phyloP scores from a whole-genome alignment of 2,113 vertebrate species.

The Thinocorus orbignyianus region DNA sequence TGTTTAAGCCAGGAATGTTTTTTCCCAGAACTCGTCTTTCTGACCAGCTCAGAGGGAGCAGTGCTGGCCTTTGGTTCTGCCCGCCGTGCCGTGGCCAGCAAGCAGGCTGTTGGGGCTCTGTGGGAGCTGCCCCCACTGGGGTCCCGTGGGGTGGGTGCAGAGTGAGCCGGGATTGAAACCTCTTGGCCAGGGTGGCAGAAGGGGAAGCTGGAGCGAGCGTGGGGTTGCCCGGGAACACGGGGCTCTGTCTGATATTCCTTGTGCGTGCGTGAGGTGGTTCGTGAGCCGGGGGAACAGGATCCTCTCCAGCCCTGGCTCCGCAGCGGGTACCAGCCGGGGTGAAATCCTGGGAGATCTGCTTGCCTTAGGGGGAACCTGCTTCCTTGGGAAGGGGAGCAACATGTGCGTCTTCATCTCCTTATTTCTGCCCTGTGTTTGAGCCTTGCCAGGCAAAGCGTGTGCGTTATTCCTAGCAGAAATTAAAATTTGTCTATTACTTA shows the following conservation, averaged over 20 bases:
- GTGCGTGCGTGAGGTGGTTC: not conserved
- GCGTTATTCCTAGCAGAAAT: not conserved
- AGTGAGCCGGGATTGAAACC: not conserved
- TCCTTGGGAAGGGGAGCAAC: accelerated
- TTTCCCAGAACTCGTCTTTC: not conserved
- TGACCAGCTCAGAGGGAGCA: not conserved
- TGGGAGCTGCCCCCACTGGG: not conserved
- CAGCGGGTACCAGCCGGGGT: not conserved
- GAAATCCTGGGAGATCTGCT: not conserved
- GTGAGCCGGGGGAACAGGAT: not conserved
- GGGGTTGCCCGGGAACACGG: slow-evolving; percentile 16
- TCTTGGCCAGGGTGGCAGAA: not conserved
- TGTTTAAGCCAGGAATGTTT: not conserved
- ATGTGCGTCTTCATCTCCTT: not conserved
- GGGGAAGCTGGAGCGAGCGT: not conserved
- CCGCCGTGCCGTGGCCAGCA: not conserved
- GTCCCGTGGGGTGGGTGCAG: accelerated
- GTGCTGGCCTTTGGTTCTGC: not conserved
- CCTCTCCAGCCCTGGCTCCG: not conserved
- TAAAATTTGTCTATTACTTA: not conserved
- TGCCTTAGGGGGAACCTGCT: not conserved
- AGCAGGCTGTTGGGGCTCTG: too few relatives aligned
- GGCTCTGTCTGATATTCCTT: not conserved
- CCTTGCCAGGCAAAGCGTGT: not conserved
- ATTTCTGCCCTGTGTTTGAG: not conserved